These are phyloP conservation scores for Tapirus indicus DNA, from an alignment of 2,797 vertebrate genomes.

Conservation along the genomic window DNA sequence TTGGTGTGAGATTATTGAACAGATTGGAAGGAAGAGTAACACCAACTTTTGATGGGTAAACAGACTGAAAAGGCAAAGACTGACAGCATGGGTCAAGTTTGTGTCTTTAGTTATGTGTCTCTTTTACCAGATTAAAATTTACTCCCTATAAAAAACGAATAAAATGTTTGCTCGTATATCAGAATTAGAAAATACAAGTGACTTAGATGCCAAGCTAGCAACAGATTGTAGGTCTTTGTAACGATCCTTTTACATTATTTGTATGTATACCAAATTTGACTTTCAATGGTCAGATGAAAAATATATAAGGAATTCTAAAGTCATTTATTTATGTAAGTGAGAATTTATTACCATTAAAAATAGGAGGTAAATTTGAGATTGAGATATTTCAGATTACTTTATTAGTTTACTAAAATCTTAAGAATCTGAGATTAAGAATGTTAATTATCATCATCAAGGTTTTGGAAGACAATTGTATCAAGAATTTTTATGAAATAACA, in stretches of 20 bases:
- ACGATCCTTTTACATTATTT: not conserved
- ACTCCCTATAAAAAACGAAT: not conserved
- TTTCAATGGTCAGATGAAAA: not conserved
- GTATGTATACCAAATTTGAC: not conserved
- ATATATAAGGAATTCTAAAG: not conserved
- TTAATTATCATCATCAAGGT: not conserved
- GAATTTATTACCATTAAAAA: not conserved
- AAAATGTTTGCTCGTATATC: not conserved
- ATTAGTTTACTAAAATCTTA: not conserved
- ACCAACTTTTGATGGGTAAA: slow-evolving; percentile 41
- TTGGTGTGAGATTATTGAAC: slow-evolving; percentile 59
- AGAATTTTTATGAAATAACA: not conserved
- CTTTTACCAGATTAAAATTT: not conserved
- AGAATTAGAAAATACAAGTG: not conserved
- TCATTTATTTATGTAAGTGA: not conserved
- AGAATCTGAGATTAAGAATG: not conserved
- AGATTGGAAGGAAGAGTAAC: slow-evolving; percentile 4
- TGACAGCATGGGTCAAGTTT: not conserved
- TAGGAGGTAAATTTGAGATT: not conserved
- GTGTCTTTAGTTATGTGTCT: not conserved
- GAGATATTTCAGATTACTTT: not conserved
- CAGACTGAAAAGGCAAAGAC: slow-evolving; percentile 43
- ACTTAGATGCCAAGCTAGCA: not conserved
- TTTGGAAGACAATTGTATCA: not conserved
- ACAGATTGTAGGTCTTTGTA: not conserved